Conservation (phyloP, 2,113 vertebrate genomes). For the Pollimyrus isidori region DNA sequence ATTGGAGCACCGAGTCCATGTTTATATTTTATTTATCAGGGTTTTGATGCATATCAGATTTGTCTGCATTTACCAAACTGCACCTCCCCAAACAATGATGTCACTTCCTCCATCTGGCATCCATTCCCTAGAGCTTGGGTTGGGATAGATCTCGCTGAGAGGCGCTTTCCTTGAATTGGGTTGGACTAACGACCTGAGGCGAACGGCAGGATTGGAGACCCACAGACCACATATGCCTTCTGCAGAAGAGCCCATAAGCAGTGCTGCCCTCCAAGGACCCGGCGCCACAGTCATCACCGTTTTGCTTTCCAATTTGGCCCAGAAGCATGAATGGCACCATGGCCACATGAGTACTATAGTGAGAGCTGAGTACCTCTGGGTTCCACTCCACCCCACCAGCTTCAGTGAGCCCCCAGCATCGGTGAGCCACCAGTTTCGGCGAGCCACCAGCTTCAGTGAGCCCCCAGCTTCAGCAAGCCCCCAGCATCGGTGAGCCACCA, state of each 20-base stretch:
- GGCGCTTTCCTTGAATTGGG: constrained; percentile 16
- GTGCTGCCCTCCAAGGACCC: not conserved
- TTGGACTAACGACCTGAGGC: not conserved
- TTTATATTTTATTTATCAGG: constrained; percentile 41
- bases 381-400: not conserved
- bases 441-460: too few species aligned
- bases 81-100: constrained; percentile 17
- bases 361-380: not conserved
- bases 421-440: not conserved
- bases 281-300: not conserved
- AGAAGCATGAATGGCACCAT: not conserved
- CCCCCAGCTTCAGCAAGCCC: not conserved
- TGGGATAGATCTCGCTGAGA: constrained; percentile 21
- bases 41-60: constrained; percentile 2
- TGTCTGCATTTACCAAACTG: constrained; percentile 29
- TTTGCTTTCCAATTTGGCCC: not conserved
- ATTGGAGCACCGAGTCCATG: constrained; percentile 22
- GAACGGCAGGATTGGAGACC: constrained; percentile 22
- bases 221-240: not conserved
- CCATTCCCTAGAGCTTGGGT: constrained; percentile 26
- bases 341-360: not conserved
- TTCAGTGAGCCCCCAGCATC: not conserved
- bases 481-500: too few species aligned
- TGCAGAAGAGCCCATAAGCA: not conserved
- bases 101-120: constrained; percentile 15